Evolutionary conservation across 2,113 vertebrate genomes (phyloP).

Genomic region (Muntiacus reevesi): DNA sequence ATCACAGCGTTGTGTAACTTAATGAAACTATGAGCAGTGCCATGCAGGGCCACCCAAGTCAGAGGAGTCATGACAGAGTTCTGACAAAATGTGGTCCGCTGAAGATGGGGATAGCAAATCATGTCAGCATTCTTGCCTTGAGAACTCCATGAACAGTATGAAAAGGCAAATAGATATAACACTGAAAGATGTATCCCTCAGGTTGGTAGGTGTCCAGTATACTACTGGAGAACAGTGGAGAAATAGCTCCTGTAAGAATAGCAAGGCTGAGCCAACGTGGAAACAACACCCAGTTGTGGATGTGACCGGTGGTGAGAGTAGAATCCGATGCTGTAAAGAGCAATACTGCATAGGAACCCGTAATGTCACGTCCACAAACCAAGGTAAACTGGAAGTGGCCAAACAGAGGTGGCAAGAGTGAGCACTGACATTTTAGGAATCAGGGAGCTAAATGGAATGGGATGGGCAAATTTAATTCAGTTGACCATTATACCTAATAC

Average conservation of each 20-base stretch:
- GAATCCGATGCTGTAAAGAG: not conserved
- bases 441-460: not conserved
- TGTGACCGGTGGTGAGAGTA: not conserved
- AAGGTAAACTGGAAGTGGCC: not conserved
- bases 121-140: not conserved
- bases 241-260: not conserved
- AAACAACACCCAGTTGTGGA: not conserved
- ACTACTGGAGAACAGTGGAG: not conserved
- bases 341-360: not conserved
- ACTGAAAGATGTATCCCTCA: not conserved
- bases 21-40: not conserved
- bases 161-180: not conserved
- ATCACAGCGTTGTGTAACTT: not conserved
- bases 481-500: not conserved
- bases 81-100: not conserved
- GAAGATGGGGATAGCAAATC: not conserved
- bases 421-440: not conserved
- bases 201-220: not conserved
- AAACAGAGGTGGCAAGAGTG: not conserved
- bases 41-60: accelerated
- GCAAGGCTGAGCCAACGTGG: not conserved
- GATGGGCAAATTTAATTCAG: not conserved
- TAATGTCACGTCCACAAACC: accelerated
- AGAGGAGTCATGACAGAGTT: not conserved
- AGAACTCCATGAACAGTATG: not conserved